Percentiles rank a stretch among this genome's conserved stretches.
These are phyloP conservation scores for Tachina fera DNA, from an alignment of 2,888 invertebrate species.

Conservation along the genomic window DNA sequence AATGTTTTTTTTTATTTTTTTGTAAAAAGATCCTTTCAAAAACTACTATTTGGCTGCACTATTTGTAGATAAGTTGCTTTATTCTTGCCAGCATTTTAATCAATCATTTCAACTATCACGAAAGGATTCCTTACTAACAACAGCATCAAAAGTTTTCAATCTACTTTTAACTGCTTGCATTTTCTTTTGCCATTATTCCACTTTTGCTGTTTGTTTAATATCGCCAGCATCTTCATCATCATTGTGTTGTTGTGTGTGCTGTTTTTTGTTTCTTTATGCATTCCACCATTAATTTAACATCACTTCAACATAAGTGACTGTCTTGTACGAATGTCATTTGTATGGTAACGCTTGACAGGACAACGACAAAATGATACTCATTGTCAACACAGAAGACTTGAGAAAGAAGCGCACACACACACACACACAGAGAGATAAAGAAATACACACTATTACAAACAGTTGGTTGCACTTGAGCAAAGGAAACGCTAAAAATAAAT, in stretches of 20 bases:
- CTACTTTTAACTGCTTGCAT: conserved; percentile 8
- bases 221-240: conserved; percentile 16
- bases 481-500: conserved; percentile 32
- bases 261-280: conserved; percentile 56
- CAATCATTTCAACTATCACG: conserved; percentile 60
- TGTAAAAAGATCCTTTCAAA: neutral
- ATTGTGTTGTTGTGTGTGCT: conserved; percentile 22
- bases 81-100: conserved; percentile 36
- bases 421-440: neutral
- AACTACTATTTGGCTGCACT: neutral
- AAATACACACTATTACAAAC: neutral
- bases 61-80: neutral
- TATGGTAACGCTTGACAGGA: conserved; percentile 71
- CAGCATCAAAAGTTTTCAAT: neutral
- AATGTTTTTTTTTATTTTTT: neutral
- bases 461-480: neutral
- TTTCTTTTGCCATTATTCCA: neutral
- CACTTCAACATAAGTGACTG: conserved; percentile 73
- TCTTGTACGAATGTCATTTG: conserved; percentile 73
- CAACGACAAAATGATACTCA: conserved; percentile 72
- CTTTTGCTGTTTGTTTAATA: neutral
- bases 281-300: conserved; percentile 72
- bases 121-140: conserved; percentile 28
- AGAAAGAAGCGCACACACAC: conserved; percentile 14
- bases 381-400: conserved; percentile 69